Percentiles rank a stretch among this genome's conserved stretches.
These are phyloP conservation scores for Amaurobius ferox DNA, from an alignment of 2,888 invertebrate species.

Conservation along the genomic window DNA sequence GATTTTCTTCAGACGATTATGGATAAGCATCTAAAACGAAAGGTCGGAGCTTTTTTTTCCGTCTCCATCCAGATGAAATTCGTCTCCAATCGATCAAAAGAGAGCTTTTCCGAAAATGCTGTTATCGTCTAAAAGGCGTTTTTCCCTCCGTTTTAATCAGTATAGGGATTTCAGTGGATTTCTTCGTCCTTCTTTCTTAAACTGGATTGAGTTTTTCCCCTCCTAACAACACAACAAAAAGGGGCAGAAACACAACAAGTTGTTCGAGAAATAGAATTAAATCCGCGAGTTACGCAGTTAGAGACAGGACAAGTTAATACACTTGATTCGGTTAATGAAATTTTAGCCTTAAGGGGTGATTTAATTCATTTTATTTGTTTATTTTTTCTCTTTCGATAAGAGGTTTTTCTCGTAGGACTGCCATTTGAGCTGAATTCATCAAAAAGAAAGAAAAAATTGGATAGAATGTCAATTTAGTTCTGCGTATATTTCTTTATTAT, in stretches of 20 bases:
- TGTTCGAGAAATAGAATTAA: slow-evolving; percentile 63
- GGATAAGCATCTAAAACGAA: slow-evolving; percentile 63
- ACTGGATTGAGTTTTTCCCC: slow-evolving; percentile 10
- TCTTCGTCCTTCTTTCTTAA: slow-evolving; percentile 17
- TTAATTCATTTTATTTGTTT: slow-evolving; percentile 5
- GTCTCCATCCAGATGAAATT: slow-evolving; percentile 40
- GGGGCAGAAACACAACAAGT: slow-evolving; percentile 32
- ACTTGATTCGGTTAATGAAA: slow-evolving; percentile 36
- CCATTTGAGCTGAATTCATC: not conserved
- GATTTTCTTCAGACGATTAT: slow-evolving; percentile 52
- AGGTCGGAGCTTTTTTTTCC: slow-evolving; percentile 23
- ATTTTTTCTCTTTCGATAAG: no score
- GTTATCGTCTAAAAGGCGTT: slow-evolving; percentile 32
- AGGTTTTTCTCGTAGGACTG: not conserved
- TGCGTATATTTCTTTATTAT: not conserved
- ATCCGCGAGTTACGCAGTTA: slow-evolving; percentile 46
- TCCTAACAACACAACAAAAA: slow-evolving; percentile 28
- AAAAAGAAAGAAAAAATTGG: not conserved
- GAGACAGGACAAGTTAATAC: slow-evolving; percentile 53
- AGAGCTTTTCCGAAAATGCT: slow-evolving; percentile 34
- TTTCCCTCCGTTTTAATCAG: slow-evolving; percentile 67
- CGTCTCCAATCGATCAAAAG: slow-evolving; percentile 65
- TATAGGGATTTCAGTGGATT: slow-evolving; percentile 68
- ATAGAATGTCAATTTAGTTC: not conserved
- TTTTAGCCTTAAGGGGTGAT: slow-evolving; percentile 12